These are phyloP conservation scores for Adelphocoris suturalis DNA, from an alignment of 2,888 invertebrate genomes.

Conservation along the genomic window DNA sequence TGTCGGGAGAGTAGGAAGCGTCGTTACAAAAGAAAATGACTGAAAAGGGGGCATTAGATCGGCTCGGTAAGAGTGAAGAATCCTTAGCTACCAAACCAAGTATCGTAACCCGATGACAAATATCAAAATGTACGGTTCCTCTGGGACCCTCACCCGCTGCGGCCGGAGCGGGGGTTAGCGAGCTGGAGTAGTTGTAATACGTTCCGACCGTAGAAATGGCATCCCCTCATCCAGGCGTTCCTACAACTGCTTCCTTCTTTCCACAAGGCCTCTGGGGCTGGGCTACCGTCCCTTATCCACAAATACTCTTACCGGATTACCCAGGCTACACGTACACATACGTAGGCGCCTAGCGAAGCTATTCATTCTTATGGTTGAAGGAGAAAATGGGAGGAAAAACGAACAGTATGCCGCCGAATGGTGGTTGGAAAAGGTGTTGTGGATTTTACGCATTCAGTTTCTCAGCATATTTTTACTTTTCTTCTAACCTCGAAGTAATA, in stretches of 20 bases:
- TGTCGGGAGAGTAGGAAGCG: background rate
- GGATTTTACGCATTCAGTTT: background rate
- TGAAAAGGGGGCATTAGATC: conserved; percentile 59
- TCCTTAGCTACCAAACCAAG: conserved; percentile 50
- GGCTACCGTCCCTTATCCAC: background rate
- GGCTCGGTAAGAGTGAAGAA: conserved; percentile 43
- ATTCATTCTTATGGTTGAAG: conserved; percentile 33
- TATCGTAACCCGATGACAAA: conserved; percentile 67
- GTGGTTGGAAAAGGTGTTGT: background rate
- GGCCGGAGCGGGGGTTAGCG: conserved; percentile 11
- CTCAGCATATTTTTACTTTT: no score
- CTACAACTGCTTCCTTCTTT: conserved; percentile 15
- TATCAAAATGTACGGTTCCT: conserved; percentile 63
- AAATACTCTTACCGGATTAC: background rate
- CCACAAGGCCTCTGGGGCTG: conserved; percentile 21
- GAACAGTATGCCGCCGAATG: background rate
- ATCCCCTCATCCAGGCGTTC: background rate
- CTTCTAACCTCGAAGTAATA: no score
- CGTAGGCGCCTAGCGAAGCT: background rate
- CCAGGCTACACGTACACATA: background rate
- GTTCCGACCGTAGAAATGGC: conserved; percentile 49
- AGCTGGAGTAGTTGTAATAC: conserved; percentile 24
- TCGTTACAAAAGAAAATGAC: conserved; percentile 60
- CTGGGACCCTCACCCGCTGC: conserved; percentile 1
- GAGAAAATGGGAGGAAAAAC: background rate